Conservation (phyloP, 2,113 vertebrate genomes). For the Ptilonorhynchus violaceus region DNA sequence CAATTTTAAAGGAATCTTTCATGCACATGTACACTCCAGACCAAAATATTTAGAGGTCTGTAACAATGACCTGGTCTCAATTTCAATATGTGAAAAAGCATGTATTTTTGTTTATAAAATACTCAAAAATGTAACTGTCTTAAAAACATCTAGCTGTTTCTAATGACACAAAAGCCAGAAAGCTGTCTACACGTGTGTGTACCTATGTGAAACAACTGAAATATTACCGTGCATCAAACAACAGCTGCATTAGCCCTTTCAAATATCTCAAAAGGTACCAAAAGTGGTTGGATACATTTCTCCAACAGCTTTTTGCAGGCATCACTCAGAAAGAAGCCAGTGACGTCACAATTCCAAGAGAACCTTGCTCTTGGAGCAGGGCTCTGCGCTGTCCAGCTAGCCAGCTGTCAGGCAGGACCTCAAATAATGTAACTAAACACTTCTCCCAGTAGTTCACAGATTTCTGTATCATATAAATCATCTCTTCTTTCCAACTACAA, state of each 20-base stretch:
- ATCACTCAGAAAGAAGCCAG: conserved; percentile 16
- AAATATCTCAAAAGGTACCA: background rate
- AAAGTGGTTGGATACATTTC: conserved; percentile 40
- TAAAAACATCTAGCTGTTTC: background rate
- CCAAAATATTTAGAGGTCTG: background rate
- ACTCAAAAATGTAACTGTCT: background rate
- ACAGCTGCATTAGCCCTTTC: conserved; percentile 19
- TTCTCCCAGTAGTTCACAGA: background rate
- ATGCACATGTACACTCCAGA: background rate
- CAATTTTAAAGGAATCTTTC: background rate
- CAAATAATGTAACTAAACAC: background rate
- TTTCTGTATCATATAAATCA: background rate
- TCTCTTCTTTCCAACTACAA: background rate
- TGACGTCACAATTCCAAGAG: background rate
- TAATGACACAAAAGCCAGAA: background rate
- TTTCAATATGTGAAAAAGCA: background rate
- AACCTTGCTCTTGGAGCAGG: background rate
- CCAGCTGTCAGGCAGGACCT: conserved; percentile 12
- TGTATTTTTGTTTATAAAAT: background rate
- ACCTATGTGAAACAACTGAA: background rate
- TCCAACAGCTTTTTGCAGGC: conserved; percentile 49
- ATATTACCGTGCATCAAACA: background rate
- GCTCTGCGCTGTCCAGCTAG: background rate
- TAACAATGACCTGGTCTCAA: background rate
- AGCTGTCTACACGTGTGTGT: background rate